Evolutionary conservation across 2,113 vertebrate species (phyloP), one percentile per base, ranked within the genome.

Genomic region (Syngnathus scovelli): DNA sequence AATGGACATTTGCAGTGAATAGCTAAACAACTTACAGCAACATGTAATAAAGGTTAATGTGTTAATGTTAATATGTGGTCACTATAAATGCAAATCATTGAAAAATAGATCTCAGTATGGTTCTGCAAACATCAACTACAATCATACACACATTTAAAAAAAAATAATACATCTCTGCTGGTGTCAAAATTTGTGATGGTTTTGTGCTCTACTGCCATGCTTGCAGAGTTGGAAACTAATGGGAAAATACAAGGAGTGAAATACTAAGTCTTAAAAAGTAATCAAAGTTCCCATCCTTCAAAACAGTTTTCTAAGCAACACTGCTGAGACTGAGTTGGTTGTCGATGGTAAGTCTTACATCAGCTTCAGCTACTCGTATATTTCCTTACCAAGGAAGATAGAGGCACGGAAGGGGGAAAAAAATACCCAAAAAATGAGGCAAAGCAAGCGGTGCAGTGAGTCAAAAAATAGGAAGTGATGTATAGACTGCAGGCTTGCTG

Each of bases 321-420:
- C 64, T 65, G 69, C 71, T 60, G 46, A 74, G 64, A 77, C 51
- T 71, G 75, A 72, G 60, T 75, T 65, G 56, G 77, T 66, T 66
- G 65, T 70, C 67, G 33, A 68, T 84, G 43, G 80, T 74, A 69
- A 80, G 70, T 82, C 58, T 85, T 83, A 67, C 86, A 82, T 88
- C 85, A 87, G 74, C 59, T 73, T 54, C 61, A 66, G 71, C 66
- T 67, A 68, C 61, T 60, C 48, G 71, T 51, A 48, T 51, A 76
- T 74, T 75, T 73, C 6, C 41, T 78, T 77, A 67, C 78, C 58
- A 75, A 81, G 36, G 19, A 74, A 77, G 79, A 82, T 60, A 27
- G 44, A 73, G 9, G 51, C 46, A 0, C 10, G 21, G 56, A 21
- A 67, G 38, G 51, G 44, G 68, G 48, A 33, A 33, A 33, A 33